Evolutionary conservation across 2,113 vertebrate species (phyloP).

Genomic region (Psittacara wagleri): DNA sequence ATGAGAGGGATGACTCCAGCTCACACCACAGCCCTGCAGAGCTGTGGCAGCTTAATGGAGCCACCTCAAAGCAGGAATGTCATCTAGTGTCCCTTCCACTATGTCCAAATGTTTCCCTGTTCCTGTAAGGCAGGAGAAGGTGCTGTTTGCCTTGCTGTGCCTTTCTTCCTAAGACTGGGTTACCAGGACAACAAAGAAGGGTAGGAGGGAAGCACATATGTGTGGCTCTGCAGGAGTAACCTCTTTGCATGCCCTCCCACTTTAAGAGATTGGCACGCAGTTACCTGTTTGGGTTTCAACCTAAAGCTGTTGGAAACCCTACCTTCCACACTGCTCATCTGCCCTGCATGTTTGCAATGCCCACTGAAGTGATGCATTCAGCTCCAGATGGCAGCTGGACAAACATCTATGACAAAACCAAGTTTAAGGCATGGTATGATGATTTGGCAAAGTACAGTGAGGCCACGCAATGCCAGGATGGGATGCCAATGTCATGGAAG

Average conservation of each 20-base stretch:
- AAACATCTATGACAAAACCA: neutral
- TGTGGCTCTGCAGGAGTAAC: neutral
- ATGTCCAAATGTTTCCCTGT: neutral
- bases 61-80: neutral
- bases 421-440: neutral
- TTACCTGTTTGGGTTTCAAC: neutral
- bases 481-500: neutral
- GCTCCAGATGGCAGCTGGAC: neutral
- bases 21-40: neutral
- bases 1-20: neutral
- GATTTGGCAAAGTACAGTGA: neutral
- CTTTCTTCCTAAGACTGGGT: neutral
- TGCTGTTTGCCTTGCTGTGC: neutral
- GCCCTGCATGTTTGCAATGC: neutral
- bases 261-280: neutral
- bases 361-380: neutral
- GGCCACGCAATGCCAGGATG: neutral
- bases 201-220: neutral
- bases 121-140: neutral
- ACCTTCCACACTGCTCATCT: neutral
- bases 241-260: neutral
- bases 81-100: neutral
- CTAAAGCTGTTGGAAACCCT: neutral
- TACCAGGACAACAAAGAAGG: conserved; percentile 48
- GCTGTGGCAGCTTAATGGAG: neutral